Conservation (phyloP, 2,797 vertebrate species). For the Phoebastria nigripes region DNA sequence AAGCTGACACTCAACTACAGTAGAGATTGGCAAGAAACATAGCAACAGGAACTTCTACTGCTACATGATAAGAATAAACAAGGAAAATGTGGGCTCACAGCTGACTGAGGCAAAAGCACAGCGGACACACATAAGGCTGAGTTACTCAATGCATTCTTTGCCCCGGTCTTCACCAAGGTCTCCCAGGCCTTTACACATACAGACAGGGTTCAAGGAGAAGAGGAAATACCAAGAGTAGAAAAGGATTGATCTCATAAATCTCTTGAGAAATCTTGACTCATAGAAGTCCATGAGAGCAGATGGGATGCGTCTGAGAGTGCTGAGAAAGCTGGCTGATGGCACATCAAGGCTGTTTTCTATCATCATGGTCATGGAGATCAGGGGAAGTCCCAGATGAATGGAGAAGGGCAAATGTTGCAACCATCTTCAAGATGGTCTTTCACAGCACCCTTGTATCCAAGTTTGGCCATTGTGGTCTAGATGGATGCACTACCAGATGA, state of each 20-base stretch:
- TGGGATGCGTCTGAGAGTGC: neutral
- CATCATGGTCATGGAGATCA: neutral
- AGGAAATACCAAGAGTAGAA: neutral
- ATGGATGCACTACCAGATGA: neutral
- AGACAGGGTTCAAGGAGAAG: neutral
- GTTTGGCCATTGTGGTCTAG: neutral
- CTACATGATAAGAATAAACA: neutral
- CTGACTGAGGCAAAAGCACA: neutral
- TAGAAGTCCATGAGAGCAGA: neutral
- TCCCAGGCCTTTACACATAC: neutral
- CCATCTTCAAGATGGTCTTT: neutral
- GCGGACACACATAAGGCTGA: neutral
- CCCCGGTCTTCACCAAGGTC: neutral
- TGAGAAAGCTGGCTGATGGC: neutral
- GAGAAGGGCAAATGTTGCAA: neutral
- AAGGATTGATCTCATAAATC: neutral
- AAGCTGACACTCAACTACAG: neutral
- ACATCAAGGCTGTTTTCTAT: neutral
- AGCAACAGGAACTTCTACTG: neutral
- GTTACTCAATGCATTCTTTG: neutral
- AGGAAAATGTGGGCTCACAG: neutral
- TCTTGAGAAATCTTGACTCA: neutral
- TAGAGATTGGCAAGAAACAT: neutral
- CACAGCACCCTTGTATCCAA: neutral
- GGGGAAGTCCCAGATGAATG: neutral